Conservation (phyloP, 92 coral and sea anemone species). For the Bergia puertoricense region DNA sequence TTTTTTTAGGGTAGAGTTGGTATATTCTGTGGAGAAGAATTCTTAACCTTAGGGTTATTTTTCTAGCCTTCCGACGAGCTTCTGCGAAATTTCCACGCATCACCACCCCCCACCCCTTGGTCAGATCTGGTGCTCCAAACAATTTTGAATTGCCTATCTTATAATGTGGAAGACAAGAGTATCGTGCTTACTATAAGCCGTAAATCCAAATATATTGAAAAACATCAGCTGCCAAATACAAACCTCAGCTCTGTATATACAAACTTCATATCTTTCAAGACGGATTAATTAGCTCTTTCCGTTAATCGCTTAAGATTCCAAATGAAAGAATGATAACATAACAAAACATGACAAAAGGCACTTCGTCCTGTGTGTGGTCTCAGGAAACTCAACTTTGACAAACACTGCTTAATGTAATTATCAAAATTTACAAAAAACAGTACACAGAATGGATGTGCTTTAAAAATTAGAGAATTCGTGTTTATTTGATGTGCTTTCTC, state of each 20-base stretch:
- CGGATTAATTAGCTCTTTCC: slow-evolving; percentile 29
- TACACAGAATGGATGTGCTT: background rate
- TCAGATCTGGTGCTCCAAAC: background rate
- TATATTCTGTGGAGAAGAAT: no score
- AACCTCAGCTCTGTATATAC: slow-evolving; percentile 4
- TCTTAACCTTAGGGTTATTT: no score
- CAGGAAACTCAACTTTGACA: background rate
- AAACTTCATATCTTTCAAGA: slow-evolving; percentile 25
- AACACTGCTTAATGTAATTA: background rate
- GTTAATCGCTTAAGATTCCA: slow-evolving; percentile 24
- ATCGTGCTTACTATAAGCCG: background rate
- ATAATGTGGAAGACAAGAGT: background rate
- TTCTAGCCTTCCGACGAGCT: no score
- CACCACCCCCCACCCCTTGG: background rate
- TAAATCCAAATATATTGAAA: background rate
- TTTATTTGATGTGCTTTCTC: background rate
- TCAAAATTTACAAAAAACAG: background rate
- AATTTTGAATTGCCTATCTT: no score
- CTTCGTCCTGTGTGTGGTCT: slow-evolving; percentile 22
- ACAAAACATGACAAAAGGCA: background rate
- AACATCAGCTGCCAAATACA: background rate
- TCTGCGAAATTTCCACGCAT: background rate
- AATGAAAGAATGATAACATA: slow-evolving; percentile 18
- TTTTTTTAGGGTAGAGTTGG: no score
- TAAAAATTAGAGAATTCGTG: background rate